A percentile compares a stretch with the other conserved stretches of the same genome.
These are phyloP conservation scores for Centroberyx gerrardi DNA, from an alignment of 2,797 vertebrate genomes.

Conservation along the genomic window DNA sequence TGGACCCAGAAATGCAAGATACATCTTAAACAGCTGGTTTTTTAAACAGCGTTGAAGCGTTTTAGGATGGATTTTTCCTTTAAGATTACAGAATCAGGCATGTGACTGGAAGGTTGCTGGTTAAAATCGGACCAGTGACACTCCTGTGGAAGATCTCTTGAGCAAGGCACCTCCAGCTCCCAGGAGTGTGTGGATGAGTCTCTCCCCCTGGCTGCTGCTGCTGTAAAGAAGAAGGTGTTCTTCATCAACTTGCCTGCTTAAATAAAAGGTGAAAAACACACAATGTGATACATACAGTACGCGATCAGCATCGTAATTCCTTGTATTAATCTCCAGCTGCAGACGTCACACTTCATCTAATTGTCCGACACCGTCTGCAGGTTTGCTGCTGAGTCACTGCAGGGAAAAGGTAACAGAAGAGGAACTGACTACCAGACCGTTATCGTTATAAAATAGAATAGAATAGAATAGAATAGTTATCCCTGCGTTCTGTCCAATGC, in stretches of 20 bases:
- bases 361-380: slow-evolving; percentile 32
- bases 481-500: too few species aligned
- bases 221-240: slow-evolving; percentile 28
- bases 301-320: slow-evolving; percentile 41
- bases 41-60: too few species aligned
- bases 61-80: too few species aligned
- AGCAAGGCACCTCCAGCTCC: background rate
- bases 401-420: slow-evolving; percentile 25
- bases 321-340: slow-evolving; percentile 44
- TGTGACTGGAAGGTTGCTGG: too few species aligned
- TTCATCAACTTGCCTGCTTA: slow-evolving; percentile 23
- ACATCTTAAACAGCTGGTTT: too few species aligned
- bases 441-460: background rate
- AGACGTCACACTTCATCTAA: slow-evolving; percentile 19
- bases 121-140: too few species aligned
- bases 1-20: too few species aligned
- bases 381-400: slow-evolving; percentile 23
- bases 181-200: slow-evolving; percentile 1
- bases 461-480: background rate
- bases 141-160: too few species aligned
- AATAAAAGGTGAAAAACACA: slow-evolving; percentile 43
- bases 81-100: background rate
- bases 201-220: background rate
- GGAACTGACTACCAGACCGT: background rate
- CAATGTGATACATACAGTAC: slow-evolving; percentile 24